Evolutionary conservation across 2,888 invertebrate species (phyloP), one percentile per base, ranked within the genome.

Genomic region (Leuctra nigra): DNA sequence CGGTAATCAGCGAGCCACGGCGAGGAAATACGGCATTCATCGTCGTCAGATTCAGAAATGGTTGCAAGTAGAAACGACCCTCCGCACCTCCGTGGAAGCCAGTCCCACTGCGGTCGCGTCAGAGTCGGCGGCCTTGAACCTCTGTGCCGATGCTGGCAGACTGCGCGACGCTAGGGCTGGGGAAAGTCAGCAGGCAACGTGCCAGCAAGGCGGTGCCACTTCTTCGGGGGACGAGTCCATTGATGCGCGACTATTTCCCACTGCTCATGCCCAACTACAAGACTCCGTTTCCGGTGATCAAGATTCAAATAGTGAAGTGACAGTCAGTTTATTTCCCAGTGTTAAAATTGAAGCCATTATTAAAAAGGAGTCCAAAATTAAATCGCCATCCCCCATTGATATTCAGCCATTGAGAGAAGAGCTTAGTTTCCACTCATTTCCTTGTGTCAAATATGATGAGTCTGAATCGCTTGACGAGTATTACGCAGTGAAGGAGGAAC

Each of bases 1-100:
- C 67, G 91, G 91, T 53, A 92, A 91, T 72, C 91, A 91, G 71
- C 80, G 91, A 54, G 91, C 91, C 2, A 92, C 91, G 16, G 91
- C 91, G 59, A 81, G 91, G 67, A 92, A 92, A 73, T 92, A 91
- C 72, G 88, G 89, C 58, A 91, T 92, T 63, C 91, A 92, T 71
- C 80, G 91, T 57, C 80, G 91, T 58, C 91, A 92, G 73, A 91
- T 92, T 64, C 91, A 92, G 73, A 91, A 92, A 77, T 92, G 91
- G 91, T 75, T 92, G 63, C 91, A 91, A 73, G 88, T 86, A 67
- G 91, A 91, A 72, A 81, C 83, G 60, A 84, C 84, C 69, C 74
- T 91, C 62, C 79, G 90, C 66, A 87, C 84, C 60, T 85, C 85
- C 64, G 84, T 89, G 61, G 76, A 64, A 61, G 65, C 59, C 44